phyloP scores from a whole-genome alignment of 2,113 vertebrate genomes.

The Chrysemys picta region DNA sequence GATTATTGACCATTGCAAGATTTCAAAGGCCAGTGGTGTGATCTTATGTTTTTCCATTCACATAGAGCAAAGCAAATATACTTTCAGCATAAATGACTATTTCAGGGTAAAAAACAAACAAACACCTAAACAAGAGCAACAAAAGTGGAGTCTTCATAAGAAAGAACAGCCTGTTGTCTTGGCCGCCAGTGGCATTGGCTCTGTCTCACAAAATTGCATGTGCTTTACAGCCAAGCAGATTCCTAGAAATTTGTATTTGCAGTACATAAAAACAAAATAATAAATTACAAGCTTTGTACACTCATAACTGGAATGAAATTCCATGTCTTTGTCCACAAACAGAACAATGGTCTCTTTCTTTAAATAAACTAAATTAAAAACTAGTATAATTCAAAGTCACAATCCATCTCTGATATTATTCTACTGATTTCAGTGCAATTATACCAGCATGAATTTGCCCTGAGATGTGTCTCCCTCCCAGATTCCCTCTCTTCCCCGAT shows the following conservation, averaged over 20 bases:
- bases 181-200: not conserved
- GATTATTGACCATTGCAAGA: not conserved
- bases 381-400: not conserved
- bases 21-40: not conserved
- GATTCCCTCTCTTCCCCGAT: too few species aligned
- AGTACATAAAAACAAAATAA: not conserved
- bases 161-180: not conserved
- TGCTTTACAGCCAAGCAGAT: not conserved
- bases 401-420: not conserved
- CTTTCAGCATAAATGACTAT: not conserved
- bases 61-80: not conserved
- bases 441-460: not conserved
- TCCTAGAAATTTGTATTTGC: not conserved
- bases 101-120: not conserved
- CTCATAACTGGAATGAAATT: not conserved
- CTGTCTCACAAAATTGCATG: not conserved
- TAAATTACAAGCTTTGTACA: not conserved
- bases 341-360: not conserved
- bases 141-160: not conserved
- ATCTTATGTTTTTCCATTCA: not conserved
- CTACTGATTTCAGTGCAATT: not conserved
- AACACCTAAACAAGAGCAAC: not conserved
- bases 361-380: not conserved
- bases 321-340: not conserved
- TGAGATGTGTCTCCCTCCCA: not conserved